phyloP scores from a whole-genome alignment of 2,797 vertebrate genomes.

The Rhynchotus rufescens region DNA sequence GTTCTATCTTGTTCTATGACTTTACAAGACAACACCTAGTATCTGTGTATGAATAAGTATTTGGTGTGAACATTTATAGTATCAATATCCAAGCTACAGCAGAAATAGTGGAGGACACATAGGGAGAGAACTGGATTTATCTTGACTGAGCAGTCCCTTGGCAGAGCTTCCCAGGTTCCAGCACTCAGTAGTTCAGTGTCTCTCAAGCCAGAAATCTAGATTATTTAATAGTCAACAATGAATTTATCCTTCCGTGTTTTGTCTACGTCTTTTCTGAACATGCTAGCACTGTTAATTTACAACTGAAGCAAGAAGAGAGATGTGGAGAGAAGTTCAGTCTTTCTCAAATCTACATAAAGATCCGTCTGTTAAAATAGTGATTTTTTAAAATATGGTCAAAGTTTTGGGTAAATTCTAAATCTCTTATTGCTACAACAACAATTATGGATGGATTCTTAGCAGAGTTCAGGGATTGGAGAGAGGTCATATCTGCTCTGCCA shows the following conservation, averaged over 20 bases:
- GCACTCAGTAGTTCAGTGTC: neutral
- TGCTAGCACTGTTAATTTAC: neutral
- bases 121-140: neutral
- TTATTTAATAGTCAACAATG: neutral
- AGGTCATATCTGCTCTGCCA: neutral
- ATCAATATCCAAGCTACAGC: neutral
- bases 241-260: neutral
- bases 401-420: neutral
- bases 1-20: no score
- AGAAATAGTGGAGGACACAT: neutral
- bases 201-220: slow-evolving; percentile 15
- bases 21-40: neutral
- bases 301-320: neutral
- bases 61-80: neutral
- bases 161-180: slow-evolving; percentile 2
- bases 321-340: neutral
- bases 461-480: neutral
- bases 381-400: neutral
- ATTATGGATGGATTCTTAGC: neutral
- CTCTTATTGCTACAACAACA: neutral
- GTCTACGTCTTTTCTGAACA: neutral
- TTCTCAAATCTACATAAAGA: neutral
- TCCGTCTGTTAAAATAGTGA: neutral
- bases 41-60: neutral
- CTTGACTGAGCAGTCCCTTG: neutral